phyloP scores from a whole-genome alignment of 2,797 vertebrate species.

The Philypnodon macrostomus region DNA sequence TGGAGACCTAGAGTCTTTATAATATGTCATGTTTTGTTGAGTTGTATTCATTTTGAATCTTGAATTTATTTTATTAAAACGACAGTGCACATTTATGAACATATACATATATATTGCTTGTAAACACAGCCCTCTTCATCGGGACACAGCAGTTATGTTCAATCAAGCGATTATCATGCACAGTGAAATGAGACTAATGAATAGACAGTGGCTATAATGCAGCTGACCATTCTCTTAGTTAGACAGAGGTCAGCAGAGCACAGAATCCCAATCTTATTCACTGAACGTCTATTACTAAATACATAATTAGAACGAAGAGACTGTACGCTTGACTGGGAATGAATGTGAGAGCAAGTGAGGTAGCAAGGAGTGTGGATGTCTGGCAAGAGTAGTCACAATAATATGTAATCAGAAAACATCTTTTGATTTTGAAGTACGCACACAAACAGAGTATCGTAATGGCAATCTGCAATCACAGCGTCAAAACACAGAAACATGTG shows the following conservation, averaged over 20 bases:
- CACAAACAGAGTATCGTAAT: too few relatives aligned
- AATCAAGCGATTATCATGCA: slow-evolving; percentile 15
- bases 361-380: not conserved
- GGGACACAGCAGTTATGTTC: slow-evolving; percentile 8
- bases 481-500: too few relatives aligned
- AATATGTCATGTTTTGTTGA: too few relatives aligned
- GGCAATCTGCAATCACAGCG: too few relatives aligned
- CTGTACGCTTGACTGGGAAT: slow-evolving; percentile 11
- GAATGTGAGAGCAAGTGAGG: slow-evolving; percentile 22
- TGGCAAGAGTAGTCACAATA: too few relatives aligned
- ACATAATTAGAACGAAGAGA: slow-evolving; percentile 17
- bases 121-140: not conserved
- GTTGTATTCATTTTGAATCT: too few relatives aligned
- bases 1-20: too few relatives aligned
- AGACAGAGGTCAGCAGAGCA: slow-evolving; percentile 21
- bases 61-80: not conserved
- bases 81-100: slow-evolving; percentile 14
- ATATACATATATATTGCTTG: too few relatives aligned
- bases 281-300: slow-evolving; percentile 11
- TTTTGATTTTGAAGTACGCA: too few relatives aligned
- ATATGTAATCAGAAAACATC: too few relatives aligned
- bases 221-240: slow-evolving; percentile 4
- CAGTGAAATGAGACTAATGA: slow-evolving; percentile 11
- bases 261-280: slow-evolving; percentile 21
- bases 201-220: slow-evolving; percentile 15